Evolutionary conservation across 2,888 invertebrate genomes (phyloP).

Genomic region (Celastrina argiolus): DNA sequence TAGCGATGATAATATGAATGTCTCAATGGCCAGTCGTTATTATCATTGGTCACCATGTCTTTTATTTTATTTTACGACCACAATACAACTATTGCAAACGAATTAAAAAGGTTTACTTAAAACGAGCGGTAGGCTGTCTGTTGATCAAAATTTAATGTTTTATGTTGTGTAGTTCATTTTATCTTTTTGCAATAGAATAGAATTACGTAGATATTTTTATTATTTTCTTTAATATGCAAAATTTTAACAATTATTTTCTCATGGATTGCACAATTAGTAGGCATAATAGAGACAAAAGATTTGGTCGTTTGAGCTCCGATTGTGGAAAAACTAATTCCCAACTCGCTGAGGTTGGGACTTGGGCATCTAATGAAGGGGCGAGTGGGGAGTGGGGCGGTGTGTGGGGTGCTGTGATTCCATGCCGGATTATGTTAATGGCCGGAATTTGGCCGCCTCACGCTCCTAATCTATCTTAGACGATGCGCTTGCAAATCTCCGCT

Average conservation of each 20-base stretch:
- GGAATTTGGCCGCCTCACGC: slow-evolving; percentile 36
- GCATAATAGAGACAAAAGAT: slow-evolving; percentile 11
- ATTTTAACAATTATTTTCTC: not conserved
- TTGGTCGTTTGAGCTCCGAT: not conserved
- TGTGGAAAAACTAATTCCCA: slow-evolving; percentile 29
- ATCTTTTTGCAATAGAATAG: not conserved
- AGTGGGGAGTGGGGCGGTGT: slow-evolving; percentile 25
- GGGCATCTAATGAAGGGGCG: slow-evolving; percentile 28
- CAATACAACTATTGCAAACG: no score
- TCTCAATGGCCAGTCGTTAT: not conserved
- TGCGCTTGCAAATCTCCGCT: slow-evolving; percentile 29
- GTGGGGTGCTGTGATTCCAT: slow-evolving; percentile 33
- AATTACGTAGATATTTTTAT: not conserved
- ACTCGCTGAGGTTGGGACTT: slow-evolving; percentile 31
- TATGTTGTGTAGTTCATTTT: no score
- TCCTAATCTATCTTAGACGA: slow-evolving; percentile 35
- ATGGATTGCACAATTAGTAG: not conserved
- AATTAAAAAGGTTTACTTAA: no score
- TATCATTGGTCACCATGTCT: not conserved
- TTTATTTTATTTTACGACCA: not conserved
- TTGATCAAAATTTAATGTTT: no score
- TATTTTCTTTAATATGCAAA: not conserved
- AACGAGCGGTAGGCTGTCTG: no score
- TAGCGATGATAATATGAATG: not conserved
- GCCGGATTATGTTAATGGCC: slow-evolving; percentile 39